A percentile compares a stretch with the other conserved stretches of the same genome.
These are phyloP conservation scores for Taenaris catops DNA, from an alignment of 2,888 invertebrate species.

Conservation along the genomic window DNA sequence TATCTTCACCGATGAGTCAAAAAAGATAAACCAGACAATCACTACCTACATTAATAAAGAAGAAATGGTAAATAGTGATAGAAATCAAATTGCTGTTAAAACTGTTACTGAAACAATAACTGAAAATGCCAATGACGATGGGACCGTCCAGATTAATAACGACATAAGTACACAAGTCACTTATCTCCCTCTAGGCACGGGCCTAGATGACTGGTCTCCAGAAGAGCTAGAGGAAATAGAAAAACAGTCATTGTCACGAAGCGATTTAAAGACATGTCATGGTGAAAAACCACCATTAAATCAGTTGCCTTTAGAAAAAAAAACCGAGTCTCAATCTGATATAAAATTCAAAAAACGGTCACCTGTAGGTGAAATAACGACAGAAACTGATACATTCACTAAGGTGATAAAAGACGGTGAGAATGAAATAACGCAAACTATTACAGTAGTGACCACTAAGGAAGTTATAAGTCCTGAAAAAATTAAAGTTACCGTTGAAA, in stretches of 20 bases:
- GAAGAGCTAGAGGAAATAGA: constrained; percentile 62
- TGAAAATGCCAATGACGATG: constrained; percentile 59
- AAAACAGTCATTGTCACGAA: constrained; percentile 37
- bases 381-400: constrained; percentile 66
- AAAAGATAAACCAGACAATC: constrained; percentile 61
- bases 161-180: constrained; percentile 71
- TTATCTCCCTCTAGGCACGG: constrained; percentile 64
- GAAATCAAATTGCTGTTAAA: constrained; percentile 65
- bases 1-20: constrained; percentile 56
- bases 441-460: constrained; percentile 70
- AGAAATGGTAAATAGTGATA: constrained; percentile 54
- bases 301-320: constrained; percentile 37
- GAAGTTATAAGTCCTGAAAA: constrained; percentile 73
- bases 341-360: constrained; percentile 55
- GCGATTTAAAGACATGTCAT: constrained; percentile 17
- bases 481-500: constrained; percentile 66
- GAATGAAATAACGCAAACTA: constrained; percentile 64
- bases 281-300: constrained; percentile 40
- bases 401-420: constrained; percentile 65
- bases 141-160: constrained; percentile 67
- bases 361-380: constrained; percentile 68
- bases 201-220: constrained; percentile 67
- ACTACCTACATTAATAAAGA: constrained; percentile 67
- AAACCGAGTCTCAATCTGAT: constrained; percentile 35
- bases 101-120: constrained; percentile 68